phyloP scores from a whole-genome alignment of 2,797 vertebrate genomes.

The Brachyrhaphis roseni region DNA sequence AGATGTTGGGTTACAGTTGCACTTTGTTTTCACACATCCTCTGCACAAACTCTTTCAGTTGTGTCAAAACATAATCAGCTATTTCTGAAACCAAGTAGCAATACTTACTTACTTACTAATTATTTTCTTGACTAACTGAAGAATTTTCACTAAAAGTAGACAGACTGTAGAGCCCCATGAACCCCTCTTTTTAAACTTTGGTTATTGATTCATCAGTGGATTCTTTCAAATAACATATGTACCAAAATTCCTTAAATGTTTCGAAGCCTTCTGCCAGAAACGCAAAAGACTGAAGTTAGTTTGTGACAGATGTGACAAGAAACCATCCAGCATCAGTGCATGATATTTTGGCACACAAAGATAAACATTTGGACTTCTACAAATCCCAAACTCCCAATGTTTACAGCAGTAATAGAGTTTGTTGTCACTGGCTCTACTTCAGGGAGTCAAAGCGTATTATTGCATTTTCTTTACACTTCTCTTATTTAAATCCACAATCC shows the following conservation, averaged over 20 bases:
- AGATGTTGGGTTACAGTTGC: neutral
- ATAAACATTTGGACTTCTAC: slow-evolving; percentile 1
- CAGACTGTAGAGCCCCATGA: neutral
- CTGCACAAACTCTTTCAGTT: neutral
- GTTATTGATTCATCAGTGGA: neutral
- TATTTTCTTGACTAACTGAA: neutral
- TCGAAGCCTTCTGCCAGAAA: neutral
- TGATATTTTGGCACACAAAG: neutral
- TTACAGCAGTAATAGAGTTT: slow-evolving; percentile 1
- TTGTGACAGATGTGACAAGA: neutral
- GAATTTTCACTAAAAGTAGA: neutral
- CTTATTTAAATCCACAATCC: slow-evolving; percentile 5
- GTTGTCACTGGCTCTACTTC: neutral
- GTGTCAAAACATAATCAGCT: neutral
- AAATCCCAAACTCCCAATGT: neutral
- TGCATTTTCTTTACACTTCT: neutral
- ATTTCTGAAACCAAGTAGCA: neutral
- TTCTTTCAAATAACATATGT: neutral
- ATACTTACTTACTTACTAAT: neutral
- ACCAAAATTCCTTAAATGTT: neutral
- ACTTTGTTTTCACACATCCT: neutral
- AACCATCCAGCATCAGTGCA: neutral
- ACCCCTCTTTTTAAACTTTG: neutral
- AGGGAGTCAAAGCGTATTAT: neutral
- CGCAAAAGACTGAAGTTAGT: neutral